phyloP scores from a whole-genome alignment of 2,113 vertebrate genomes.

The Riparia riparia region DNA sequence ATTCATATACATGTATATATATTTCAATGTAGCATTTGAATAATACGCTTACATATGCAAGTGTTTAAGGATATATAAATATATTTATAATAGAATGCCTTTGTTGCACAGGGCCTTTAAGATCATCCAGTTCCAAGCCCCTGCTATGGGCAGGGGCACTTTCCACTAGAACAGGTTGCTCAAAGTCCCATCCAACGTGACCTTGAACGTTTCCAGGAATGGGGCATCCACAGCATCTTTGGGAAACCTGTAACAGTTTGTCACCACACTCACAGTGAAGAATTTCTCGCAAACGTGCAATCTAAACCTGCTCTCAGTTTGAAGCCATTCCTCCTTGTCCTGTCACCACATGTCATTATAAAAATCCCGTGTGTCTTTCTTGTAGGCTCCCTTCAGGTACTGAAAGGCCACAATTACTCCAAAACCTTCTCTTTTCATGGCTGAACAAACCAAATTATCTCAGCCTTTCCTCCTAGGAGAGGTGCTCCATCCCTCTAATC shows the following conservation, averaged over 20 bases:
- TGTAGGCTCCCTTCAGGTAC: neutral
- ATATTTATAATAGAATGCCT: neutral
- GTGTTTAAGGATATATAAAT: too few species aligned
- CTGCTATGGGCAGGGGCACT: neutral
- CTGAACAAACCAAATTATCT: neutral
- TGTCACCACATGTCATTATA: neutral
- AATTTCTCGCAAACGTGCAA: neutral
- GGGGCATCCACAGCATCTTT: accelerated
- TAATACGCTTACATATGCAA: neutral
- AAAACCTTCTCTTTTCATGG: neutral
- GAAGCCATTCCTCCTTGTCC: neutral
- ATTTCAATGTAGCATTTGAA: neutral
- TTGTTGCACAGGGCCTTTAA: neutral
- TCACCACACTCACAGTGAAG: neutral
- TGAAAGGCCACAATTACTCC: neutral
- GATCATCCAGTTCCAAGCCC: neutral
- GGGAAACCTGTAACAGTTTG: neutral
- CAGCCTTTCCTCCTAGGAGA: neutral
- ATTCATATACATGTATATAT: neutral
- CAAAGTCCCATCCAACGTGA: neutral
- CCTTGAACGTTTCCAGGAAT: neutral
- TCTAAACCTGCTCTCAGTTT: neutral
- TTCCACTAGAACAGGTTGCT: neutral
- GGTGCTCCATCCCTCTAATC: neutral
- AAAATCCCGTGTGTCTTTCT: neutral